Conservation (phyloP, 2,113 vertebrate species). For the Apteryx mantelli region DNA sequence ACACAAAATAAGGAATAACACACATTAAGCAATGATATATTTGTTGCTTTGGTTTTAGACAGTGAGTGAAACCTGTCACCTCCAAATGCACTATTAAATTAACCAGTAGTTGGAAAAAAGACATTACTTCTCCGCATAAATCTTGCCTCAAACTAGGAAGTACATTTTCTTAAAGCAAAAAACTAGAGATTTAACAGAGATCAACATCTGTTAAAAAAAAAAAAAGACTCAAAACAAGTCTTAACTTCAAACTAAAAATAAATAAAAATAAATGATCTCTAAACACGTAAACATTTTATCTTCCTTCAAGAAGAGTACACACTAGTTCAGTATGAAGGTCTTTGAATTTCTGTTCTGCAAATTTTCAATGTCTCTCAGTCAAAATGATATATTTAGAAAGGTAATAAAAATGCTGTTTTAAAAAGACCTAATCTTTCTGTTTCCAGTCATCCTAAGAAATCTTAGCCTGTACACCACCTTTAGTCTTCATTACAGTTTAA, state of each 20-base stretch:
- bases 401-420: neutral
- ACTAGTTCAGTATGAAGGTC: neutral
- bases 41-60: neutral
- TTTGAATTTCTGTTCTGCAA: neutral
- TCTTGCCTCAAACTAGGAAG: neutral
- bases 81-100: neutral
- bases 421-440: neutral
- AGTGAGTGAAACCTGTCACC: neutral
- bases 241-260: neutral
- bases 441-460: neutral
- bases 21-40: neutral
- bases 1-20: neutral
- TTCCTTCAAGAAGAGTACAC: neutral
- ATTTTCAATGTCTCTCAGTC: rapidly evolving
- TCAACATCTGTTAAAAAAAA: neutral
- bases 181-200: neutral
- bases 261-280: neutral
- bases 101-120: neutral
- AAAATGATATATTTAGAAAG: neutral
- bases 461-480: neutral
- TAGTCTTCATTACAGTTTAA: neutral
- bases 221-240: neutral
- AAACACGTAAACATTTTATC: neutral
- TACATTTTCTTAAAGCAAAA: neutral
- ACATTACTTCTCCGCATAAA: neutral